phyloP scores from a whole-genome alignment of 2,888 invertebrate genomes.

The Folsomia candida region DNA sequence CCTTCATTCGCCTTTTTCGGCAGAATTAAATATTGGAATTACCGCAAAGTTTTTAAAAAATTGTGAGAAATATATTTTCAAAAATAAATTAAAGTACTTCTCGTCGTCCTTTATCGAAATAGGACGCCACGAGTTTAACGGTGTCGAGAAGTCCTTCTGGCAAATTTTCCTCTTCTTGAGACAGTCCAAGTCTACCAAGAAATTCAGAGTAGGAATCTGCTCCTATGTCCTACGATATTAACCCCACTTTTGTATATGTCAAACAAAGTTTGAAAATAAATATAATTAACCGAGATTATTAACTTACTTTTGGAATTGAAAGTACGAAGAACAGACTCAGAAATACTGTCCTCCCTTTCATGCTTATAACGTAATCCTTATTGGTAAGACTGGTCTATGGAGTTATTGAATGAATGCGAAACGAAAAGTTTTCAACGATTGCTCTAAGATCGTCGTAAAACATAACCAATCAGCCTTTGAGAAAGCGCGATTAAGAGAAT shows the following conservation, averaged over 20 bases:
- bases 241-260: not conserved
- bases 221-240: not conserved
- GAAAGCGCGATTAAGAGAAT: too few species aligned
- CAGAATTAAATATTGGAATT: too few species aligned
- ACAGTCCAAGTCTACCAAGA: not conserved
- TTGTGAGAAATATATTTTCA: not conserved
- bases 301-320: not conserved
- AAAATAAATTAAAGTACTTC: not conserved
- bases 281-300: too few species aligned
- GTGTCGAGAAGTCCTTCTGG: not conserved
- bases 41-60: too few species aligned
- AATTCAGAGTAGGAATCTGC: not conserved
- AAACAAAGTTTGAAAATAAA: not conserved
- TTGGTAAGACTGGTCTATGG: too few species aligned
- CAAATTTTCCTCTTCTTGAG: not conserved
- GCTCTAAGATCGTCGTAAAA: not conserved
- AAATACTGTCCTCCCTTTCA: too few species aligned
- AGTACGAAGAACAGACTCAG: not conserved
- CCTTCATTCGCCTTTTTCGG: not conserved
- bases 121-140: not conserved
- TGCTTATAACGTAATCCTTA: too few species aligned
- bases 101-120: not conserved
- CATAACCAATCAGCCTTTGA: not conserved
- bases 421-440: not conserved
- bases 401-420: not conserved